phyloP scores from a whole-genome alignment of 2,113 vertebrate species.

The Menidia beryllina region DNA sequence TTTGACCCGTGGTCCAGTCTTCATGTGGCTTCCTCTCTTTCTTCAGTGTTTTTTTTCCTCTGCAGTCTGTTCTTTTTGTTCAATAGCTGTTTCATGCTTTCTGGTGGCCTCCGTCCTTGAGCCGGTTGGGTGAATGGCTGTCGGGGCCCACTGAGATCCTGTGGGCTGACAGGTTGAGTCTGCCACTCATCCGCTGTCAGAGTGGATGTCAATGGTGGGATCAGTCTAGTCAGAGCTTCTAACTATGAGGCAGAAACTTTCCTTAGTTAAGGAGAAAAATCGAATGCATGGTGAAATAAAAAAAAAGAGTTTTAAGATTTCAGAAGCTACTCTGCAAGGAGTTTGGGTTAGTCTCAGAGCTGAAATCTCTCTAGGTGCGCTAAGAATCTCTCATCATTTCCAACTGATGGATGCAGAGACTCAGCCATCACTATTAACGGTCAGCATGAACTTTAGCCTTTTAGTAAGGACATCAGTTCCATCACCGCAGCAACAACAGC shows the following conservation, averaged over 20 bases:
- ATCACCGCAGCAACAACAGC: constrained; percentile 25
- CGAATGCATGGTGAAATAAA: neutral
- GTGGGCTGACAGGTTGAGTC: constrained; percentile 28
- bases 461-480: constrained; percentile 36
- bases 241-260: constrained; percentile 7
- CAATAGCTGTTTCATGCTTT: constrained; percentile 18
- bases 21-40: constrained; percentile 18
- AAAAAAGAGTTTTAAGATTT: neutral
- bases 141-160: constrained; percentile 21
- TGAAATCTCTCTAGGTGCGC: neutral
- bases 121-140: constrained; percentile 36
- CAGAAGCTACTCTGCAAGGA: neutral
- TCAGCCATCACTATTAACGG: neutral
- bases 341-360: too few relatives aligned
- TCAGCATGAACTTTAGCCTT: constrained; percentile 18
- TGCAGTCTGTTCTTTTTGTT: neutral
- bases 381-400: neutral
- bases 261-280: neutral
- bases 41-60: constrained; percentile 16
- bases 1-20: constrained; percentile 39
- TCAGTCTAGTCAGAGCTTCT: constrained; percentile 28
- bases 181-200: constrained; percentile 41
- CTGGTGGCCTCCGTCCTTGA: constrained; percentile 25
- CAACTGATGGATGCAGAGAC: constrained; percentile 1
- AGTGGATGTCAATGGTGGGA: constrained; percentile 24